These are phyloP conservation scores for Phoebastria nigripes DNA, from an alignment of 2,797 vertebrate genomes.

Conservation along the genomic window DNA sequence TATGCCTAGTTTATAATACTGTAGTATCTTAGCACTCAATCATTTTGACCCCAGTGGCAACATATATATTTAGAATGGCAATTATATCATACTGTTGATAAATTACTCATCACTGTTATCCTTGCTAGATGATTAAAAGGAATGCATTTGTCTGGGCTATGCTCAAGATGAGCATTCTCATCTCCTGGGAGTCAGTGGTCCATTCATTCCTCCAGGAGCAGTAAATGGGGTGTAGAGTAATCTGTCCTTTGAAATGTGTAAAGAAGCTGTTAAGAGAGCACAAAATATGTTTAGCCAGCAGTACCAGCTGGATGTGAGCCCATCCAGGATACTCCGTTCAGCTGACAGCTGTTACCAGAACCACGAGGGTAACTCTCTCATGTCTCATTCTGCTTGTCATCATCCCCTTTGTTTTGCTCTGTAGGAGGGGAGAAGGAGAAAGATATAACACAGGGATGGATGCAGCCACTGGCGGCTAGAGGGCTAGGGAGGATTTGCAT, in stretches of 20 bases:
- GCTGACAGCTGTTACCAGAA: conserved; percentile 25
- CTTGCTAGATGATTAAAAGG: background rate
- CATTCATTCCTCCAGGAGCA: background rate
- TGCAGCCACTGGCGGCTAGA: background rate
- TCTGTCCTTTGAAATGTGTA: background rate
- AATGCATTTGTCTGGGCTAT: background rate
- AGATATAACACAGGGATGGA: background rate
- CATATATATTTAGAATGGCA: background rate
- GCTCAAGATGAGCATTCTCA: background rate
- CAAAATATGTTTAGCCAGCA: conserved; percentile 32
- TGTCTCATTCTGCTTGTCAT: conserved; percentile 1
- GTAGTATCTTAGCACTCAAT: background rate
- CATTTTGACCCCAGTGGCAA: background rate
- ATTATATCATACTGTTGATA: background rate
- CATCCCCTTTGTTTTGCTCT: background rate
- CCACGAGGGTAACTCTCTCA: background rate
- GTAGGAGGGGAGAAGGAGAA: background rate
- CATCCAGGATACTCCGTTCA: background rate
- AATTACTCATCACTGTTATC: background rate
- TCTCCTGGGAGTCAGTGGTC: background rate
- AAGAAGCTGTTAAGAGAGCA: conserved; percentile 28
- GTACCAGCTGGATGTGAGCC: conserved; percentile 2
- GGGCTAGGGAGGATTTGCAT: background rate
- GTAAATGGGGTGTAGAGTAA: background rate
- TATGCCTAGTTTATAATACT: background rate